phyloP scores from a whole-genome alignment of 2,888 invertebrate genomes.

The Apeira syringaria region DNA sequence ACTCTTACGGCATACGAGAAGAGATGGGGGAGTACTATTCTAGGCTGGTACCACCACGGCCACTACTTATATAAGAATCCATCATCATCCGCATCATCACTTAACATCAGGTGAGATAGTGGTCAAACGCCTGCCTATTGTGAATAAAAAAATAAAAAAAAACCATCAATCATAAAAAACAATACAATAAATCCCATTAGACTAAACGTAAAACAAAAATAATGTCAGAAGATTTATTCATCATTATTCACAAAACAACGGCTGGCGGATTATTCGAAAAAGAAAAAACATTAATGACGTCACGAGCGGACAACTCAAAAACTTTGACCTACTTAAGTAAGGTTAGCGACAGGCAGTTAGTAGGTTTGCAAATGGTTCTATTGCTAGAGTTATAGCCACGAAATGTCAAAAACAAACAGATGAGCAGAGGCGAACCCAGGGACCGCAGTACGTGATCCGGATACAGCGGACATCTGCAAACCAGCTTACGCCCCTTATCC shows the following conservation, averaged over 20 bases:
- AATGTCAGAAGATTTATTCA: conserved; percentile 17
- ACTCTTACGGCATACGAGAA: too few species aligned
- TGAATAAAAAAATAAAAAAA: too few species aligned
- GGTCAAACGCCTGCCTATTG: too few species aligned
- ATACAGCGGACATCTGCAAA: conserved; percentile 59
- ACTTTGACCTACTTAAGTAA: conserved; percentile 19
- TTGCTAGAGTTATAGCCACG: conserved; percentile 51
- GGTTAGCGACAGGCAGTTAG: conserved; percentile 20
- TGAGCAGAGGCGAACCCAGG: conserved; percentile 57
- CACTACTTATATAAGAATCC: too few species aligned
- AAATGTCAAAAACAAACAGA: conserved; percentile 71
- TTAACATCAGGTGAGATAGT: too few species aligned
- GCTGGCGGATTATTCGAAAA: conserved; percentile 18
- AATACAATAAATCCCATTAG: too few species aligned
- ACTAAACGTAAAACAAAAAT: background rate
- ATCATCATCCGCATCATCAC: too few species aligned
- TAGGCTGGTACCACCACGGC: too few species aligned
- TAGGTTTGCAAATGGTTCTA: conserved; percentile 29
- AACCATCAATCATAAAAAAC: too few species aligned
- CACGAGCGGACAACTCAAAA: conserved; percentile 4
- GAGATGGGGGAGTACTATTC: too few species aligned
- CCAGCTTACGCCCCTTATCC: conserved; percentile 60
- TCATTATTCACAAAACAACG: conserved; percentile 16
- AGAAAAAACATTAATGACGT: conserved; percentile 14
- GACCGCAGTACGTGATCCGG: conserved; percentile 65